A percentile compares a stretch with the other conserved stretches of the same genome.
These are phyloP conservation scores for Phocides pigmalion DNA, from an alignment of 1,140 invertebrate genomes.

Conservation along the genomic window DNA sequence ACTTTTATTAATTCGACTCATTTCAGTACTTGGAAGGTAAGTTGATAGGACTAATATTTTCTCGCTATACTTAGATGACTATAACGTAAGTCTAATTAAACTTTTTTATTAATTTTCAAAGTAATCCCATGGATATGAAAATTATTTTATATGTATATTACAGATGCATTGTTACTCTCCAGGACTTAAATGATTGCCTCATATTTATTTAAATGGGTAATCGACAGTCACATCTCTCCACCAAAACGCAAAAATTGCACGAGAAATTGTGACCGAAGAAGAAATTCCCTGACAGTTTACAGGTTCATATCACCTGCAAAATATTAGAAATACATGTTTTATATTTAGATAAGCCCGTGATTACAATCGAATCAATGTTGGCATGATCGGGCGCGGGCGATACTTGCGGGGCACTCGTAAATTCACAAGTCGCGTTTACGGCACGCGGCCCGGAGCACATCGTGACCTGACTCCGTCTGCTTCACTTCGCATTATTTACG, in stretches of 20 bases:
- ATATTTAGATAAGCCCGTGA: constrained; percentile 3
- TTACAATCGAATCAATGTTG: constrained; percentile 55
- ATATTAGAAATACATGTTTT: background rate
- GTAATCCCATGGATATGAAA: too few relatives aligned
- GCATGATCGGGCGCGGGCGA: constrained; percentile 47
- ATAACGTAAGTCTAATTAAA: too few relatives aligned
- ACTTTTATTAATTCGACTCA: background rate
- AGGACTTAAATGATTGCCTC: too few relatives aligned
- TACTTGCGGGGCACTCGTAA: constrained; percentile 62
- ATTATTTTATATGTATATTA: too few relatives aligned
- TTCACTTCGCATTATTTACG: constrained; percentile 70
- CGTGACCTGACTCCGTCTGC: constrained; percentile 69
- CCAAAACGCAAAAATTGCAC: too few relatives aligned
- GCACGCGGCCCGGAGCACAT: constrained; percentile 61
- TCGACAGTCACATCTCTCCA: too few relatives aligned
- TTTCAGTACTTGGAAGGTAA: background rate
- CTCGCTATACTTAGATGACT: too few relatives aligned
- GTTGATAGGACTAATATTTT: background rate
- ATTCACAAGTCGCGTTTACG: constrained; percentile 72
- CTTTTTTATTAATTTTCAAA: too few relatives aligned
- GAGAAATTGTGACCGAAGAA: too few relatives aligned
- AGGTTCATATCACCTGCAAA: too few relatives aligned
- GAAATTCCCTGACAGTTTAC: too few relatives aligned
- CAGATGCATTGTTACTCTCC: too few relatives aligned
- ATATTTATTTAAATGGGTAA: background rate